A percentile compares a stretch with the other conserved stretches of the same genome.
phyloP scores from a whole-genome alignment of 2,797 vertebrate genomes.

The Gadopsis marmoratus region DNA sequence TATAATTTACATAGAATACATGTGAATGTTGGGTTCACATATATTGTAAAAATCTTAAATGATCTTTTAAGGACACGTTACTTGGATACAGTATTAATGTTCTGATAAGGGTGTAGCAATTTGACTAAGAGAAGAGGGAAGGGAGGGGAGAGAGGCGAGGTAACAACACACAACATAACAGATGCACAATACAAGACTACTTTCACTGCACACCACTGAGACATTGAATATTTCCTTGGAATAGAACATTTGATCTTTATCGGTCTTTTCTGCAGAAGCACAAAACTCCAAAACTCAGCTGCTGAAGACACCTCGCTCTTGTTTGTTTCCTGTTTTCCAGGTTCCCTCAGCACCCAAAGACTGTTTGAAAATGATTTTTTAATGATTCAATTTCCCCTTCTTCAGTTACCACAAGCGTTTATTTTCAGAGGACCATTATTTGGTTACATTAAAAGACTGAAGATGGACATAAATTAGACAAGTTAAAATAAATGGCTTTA shows the following conservation, averaged over 20 bases:
- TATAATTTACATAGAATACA: no score
- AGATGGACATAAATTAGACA: neutral
- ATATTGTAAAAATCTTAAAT: no score
- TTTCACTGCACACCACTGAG: neutral
- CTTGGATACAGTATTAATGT: no score
- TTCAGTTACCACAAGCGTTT: neutral
- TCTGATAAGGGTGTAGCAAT: no score
- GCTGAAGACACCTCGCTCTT: neutral
- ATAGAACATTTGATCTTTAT: neutral
- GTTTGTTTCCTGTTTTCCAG: neutral
- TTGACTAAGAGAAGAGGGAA: neutral
- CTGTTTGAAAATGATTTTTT: neutral
- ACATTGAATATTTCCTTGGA: neutral
- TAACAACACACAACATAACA: no score
- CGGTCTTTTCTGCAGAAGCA: neutral
- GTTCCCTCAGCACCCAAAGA: neutral
- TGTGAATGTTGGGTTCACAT: no score
- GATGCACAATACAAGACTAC: no score
- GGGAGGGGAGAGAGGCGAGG: no score
- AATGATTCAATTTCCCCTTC: neutral
- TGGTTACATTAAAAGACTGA: neutral
- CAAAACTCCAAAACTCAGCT: neutral
- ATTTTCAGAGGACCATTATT: neutral
- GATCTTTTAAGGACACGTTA: no score
- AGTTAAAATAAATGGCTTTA: neutral